Evolutionary conservation across 2,113 vertebrate genomes (phyloP), one percentile per base, ranked within the genome.

Genomic region (Melanostigma gelatinosum): DNA sequence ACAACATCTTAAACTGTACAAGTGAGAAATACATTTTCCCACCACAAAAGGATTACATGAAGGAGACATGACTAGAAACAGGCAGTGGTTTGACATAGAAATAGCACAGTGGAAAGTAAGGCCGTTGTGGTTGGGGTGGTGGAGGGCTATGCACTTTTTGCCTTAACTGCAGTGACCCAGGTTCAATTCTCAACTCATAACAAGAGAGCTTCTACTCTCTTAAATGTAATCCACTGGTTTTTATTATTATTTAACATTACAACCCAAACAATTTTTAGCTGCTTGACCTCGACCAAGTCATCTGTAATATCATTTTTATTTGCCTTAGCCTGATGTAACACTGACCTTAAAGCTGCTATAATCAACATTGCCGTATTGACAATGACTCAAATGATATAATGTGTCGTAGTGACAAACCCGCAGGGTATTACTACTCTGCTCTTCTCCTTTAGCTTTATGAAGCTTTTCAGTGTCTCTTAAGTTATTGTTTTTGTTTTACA

Each of bases 31-130:
- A 74, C 74, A 91, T 86, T 82, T 82, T 87, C 85, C 83, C 85
- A 90, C 85, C 88, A 85, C 85, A 87, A 73, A 84, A 83, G 72
- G 75, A 91, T 89, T 88, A 89, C 86, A 89, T 85, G 78, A 88
- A 86, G 86, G 77, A 83, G 79, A 85, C 84, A 85, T 82, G 88
- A 88, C 86, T 87, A 79, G 82, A 85, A 84, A 85, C 76, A 83
- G 84, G 88, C 82, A 52, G 84, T 79, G 90, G 84, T 88, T 84
- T 88, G 84, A 91, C 88, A 82, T 85, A 68, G 88, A 86, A 91
- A 89, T 87, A 87, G 86, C 71, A 65, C 84, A 87, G 82, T 85
- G 86, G 84, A 91, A 91, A 89, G 68, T 72, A 60, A 87, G 75
- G 74, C 82, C 71, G 60, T 72, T 85, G 86, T 83, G 90, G 87